These are phyloP conservation scores for Drosophila arawakana DNA, from an alignment of 1,140 invertebrate genomes.

Conservation along the genomic window DNA sequence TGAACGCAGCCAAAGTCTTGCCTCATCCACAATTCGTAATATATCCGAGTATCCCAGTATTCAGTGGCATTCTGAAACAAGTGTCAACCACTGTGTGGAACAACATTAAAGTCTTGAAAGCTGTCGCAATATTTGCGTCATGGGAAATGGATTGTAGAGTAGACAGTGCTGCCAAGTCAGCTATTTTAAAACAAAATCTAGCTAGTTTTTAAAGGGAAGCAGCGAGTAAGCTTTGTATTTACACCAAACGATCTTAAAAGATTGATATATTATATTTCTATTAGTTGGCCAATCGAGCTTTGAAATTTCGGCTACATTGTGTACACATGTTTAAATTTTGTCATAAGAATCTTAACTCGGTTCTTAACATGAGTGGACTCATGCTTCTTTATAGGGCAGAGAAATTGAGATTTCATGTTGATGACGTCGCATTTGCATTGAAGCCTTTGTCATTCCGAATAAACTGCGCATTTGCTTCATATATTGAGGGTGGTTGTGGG, in stretches of 20 bases:
- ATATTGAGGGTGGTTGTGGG: conserved; percentile 25
- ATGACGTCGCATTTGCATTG: conserved; percentile 54
- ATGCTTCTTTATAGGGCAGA: conserved; percentile 12
- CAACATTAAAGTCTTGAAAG: conserved; percentile 11
- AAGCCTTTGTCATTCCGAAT: conserved; percentile 42
- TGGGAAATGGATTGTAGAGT: neutral
- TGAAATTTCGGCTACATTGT: no score
- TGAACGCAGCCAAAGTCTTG: conserved; percentile 35
- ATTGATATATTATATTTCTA: no score
- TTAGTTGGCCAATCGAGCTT: no score
- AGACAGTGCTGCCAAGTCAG: no score
- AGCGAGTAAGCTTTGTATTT: no score
- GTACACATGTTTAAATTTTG: no score
- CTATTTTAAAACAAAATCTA: no score
- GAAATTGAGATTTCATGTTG: conserved; percentile 33
- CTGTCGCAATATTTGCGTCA: conserved; percentile 42
- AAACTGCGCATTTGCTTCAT: conserved; percentile 64
- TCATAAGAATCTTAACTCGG: neutral
- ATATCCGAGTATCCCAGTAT: neutral
- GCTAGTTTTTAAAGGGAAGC: no score
- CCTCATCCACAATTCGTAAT: conserved; percentile 8
- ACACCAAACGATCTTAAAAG: no score
- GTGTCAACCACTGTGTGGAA: conserved; percentile 3
- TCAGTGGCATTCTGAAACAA: neutral
- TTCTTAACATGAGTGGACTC: neutral